Percentiles rank a stretch among this genome's conserved stretches.
Conservation (phyloP, 1,140 invertebrate genomes). For the Vollenhovia emeryi region DNA sequence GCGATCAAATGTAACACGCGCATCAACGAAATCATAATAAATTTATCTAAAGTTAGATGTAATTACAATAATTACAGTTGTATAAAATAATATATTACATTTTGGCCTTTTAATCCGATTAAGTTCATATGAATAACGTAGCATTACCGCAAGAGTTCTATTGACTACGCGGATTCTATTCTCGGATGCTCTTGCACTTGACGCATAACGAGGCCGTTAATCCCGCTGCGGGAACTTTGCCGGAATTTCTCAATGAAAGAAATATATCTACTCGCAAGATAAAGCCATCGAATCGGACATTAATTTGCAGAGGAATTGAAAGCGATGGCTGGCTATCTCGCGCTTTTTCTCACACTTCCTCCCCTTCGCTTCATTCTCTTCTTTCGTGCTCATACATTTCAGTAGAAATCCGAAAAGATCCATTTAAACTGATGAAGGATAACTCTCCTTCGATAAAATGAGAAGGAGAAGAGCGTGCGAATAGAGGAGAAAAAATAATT, state of each 20-base stretch:
- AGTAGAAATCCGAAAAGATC: slow-evolving; percentile 40
- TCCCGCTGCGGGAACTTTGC: slow-evolving; percentile 22
- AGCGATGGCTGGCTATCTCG: slow-evolving; percentile 36
- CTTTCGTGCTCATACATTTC: slow-evolving; percentile 40
- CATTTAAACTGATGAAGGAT: slow-evolving; percentile 37
- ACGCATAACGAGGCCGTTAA: slow-evolving; percentile 49
- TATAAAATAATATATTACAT: background rate
- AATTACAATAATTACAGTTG: slow-evolving; percentile 1
- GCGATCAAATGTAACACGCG: background rate
- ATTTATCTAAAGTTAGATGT: background rate
- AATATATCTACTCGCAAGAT: slow-evolving; percentile 50
- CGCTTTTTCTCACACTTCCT: slow-evolving; percentile 33
- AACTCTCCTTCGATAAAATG: background rate
- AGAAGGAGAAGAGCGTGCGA: background rate
- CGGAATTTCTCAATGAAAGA: slow-evolving; percentile 42
- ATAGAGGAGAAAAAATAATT: background rate
- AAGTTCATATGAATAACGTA: slow-evolving; percentile 2
- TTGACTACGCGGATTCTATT: slow-evolving; percentile 15
- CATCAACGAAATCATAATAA: background rate
- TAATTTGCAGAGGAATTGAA: slow-evolving; percentile 49
- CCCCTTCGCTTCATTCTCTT: slow-evolving; percentile 4
- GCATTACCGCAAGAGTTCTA: slow-evolving; percentile 16
- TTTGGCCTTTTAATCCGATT: background rate
- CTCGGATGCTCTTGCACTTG: slow-evolving; percentile 13
- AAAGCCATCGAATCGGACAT: slow-evolving; percentile 51